These are phyloP conservation scores for Myodes glareolus DNA, from an alignment of 2,113 vertebrate species.

Conservation along the genomic window DNA sequence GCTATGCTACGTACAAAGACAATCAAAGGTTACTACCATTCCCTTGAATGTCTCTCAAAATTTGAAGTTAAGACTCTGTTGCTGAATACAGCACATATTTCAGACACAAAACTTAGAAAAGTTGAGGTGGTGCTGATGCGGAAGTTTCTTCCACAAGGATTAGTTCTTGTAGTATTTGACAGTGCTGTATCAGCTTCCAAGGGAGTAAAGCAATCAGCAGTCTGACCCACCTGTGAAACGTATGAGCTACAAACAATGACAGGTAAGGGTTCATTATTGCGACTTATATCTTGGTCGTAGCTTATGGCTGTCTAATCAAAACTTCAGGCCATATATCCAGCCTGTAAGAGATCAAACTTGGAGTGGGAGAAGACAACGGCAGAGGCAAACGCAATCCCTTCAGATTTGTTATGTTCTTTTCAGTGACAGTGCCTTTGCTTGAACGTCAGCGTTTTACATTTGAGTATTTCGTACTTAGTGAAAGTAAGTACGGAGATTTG, in stretches of 20 bases:
- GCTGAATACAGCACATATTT: neutral
- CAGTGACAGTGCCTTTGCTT: neutral
- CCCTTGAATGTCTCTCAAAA: neutral
- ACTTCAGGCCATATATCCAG: neutral
- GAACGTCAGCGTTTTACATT: neutral
- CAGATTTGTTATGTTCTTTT: neutral
- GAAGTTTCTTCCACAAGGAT: neutral
- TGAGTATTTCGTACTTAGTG: neutral
- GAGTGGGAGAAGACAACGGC: neutral
- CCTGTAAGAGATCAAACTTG: neutral
- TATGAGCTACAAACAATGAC: neutral
- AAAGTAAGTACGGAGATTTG: neutral
- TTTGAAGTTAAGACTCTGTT: neutral
- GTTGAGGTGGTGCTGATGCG: neutral
- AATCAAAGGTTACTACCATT: neutral
- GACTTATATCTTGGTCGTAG: neutral
- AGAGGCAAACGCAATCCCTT: neutral
- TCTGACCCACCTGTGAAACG: neutral
- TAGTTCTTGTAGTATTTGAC: neutral
- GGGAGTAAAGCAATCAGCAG: neutral
- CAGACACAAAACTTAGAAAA: neutral
- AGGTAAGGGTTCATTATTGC: neutral
- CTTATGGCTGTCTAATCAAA: neutral
- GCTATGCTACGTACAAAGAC: no score
- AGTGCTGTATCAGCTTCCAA: neutral